Evolutionary conservation across 2,797 vertebrate species (phyloP).

Genomic region (Gorsachius magnificus): DNA sequence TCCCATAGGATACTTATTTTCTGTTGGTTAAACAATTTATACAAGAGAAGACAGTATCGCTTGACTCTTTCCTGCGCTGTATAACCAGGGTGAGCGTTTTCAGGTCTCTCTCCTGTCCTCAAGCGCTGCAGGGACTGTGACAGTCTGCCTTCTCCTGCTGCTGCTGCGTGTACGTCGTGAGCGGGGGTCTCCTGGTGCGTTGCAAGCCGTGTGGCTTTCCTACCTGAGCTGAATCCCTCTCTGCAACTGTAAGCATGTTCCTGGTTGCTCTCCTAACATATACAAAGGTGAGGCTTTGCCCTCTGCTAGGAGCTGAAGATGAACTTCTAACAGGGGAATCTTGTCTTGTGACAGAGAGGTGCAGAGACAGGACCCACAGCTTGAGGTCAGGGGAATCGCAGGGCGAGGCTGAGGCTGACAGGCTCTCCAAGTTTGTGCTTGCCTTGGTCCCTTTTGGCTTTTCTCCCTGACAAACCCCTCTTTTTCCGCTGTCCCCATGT

Average conservation of each 20-base stretch:
- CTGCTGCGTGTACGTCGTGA: background rate
- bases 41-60: background rate
- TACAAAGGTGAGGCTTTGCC: background rate
- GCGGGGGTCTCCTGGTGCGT: background rate
- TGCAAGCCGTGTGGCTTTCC: background rate
- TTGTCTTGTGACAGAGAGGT: background rate
- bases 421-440: background rate
- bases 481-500: background rate
- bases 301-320: background rate
- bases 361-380: background rate
- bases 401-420: background rate
- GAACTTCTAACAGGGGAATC: background rate
- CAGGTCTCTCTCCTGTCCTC: background rate
- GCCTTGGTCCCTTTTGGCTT: background rate
- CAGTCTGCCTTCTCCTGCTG: background rate
- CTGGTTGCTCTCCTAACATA: background rate
- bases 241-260: background rate
- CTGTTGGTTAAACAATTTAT: background rate
- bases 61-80: too few species aligned
- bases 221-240: background rate
- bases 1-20: background rate
- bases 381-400: rapidly evolving
- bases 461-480: background rate
- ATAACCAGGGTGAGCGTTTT: background rate
- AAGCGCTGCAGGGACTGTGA: rapidly evolving